Conservation (phyloP, 2,888 invertebrate genomes). For the Polydrusus tereticollis region DNA sequence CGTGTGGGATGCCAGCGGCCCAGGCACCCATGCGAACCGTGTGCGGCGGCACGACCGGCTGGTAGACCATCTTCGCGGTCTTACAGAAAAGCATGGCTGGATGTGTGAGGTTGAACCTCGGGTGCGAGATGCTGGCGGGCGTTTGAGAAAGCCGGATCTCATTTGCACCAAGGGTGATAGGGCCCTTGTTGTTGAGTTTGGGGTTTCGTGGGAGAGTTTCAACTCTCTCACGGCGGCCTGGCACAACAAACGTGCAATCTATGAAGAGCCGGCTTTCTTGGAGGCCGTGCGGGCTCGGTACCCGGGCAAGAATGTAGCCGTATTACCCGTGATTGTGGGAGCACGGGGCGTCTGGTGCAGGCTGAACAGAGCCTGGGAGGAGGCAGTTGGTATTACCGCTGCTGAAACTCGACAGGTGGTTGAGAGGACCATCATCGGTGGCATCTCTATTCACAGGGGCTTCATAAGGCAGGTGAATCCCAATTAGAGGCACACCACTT, state of each 20-base stretch:
- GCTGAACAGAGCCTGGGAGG: background rate
- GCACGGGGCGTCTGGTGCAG: background rate
- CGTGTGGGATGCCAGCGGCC: too few species aligned
- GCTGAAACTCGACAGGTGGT: background rate
- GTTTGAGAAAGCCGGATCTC: background rate
- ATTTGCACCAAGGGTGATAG: background rate
- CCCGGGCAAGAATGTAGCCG: background rate
- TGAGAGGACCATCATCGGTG: background rate
- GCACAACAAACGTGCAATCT: background rate
- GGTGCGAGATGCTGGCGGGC: background rate
- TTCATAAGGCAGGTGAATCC: background rate
- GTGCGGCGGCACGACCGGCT: too few species aligned
- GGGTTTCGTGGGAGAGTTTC: background rate
- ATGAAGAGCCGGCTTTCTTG: background rate
- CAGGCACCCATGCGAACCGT: too few species aligned
- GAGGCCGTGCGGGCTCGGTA: background rate
- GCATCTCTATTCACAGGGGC: background rate
- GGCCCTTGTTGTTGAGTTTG: background rate
- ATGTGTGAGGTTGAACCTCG: too few species aligned
- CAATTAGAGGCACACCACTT: background rate
- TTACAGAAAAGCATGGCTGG: too few species aligned
- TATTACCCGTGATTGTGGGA: background rate
- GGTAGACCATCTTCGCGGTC: too few species aligned
- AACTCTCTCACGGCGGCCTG: background rate
- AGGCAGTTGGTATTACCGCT: background rate